Evolutionary conservation across 2,888 invertebrate species (phyloP).

Genomic region (Pecten maximus): DNA sequence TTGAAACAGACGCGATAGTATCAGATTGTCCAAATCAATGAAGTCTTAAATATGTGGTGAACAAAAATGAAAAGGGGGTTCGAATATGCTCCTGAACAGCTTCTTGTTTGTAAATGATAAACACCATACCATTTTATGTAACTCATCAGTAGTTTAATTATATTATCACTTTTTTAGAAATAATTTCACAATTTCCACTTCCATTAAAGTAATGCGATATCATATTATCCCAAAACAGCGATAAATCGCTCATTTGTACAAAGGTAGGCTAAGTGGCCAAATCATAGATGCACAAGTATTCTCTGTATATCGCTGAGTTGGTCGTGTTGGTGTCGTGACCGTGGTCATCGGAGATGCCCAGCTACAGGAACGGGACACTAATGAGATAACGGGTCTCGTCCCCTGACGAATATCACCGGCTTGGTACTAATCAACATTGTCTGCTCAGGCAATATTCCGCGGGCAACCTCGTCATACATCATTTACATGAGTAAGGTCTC

Average conservation of each 20-base stretch:
- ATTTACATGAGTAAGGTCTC: not conserved
- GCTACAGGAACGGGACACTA: not conserved
- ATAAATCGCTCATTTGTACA: conserved; percentile 34
- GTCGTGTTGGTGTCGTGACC: conserved; percentile 37
- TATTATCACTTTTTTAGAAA: conserved; percentile 41
- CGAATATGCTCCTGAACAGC: not conserved
- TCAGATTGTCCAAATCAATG: not conserved
- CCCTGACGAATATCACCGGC: conserved; percentile 10
- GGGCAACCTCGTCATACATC: not conserved
- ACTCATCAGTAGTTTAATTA: not conserved
- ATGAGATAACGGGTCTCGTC: not conserved
- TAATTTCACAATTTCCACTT: conserved; percentile 34
- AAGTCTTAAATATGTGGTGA: not conserved
- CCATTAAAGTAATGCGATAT: conserved; percentile 40
- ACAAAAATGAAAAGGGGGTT: not conserved
- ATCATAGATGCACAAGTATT: not conserved
- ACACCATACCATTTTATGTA: not conserved
- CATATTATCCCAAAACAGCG: conserved; percentile 38
- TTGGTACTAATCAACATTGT: not conserved
- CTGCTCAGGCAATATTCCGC: not conserved
- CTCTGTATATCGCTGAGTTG: not conserved
- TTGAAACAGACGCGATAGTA: not conserved
- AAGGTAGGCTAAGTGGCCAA: conserved; percentile 4
- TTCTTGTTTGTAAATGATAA: not conserved
- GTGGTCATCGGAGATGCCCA: conserved; percentile 41